These are phyloP conservation scores for Campylorhamphus procurvoides DNA, from an alignment of 2,113 vertebrate species.

Conservation along the genomic window DNA sequence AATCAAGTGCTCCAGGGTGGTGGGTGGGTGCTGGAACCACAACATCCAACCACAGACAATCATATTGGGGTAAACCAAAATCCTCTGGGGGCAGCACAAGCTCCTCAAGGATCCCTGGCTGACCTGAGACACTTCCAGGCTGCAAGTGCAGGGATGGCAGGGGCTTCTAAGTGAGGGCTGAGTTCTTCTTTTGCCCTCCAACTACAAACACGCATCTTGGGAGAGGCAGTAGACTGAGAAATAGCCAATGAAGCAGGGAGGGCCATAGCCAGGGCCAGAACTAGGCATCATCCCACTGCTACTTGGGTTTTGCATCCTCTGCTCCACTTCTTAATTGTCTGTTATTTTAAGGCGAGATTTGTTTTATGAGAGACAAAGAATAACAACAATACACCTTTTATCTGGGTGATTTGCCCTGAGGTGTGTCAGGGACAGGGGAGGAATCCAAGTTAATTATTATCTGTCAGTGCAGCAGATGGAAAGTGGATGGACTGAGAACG, in stretches of 20 bases:
- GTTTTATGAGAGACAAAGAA: not conserved
- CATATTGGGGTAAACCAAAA: not conserved
- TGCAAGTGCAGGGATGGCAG: not conserved
- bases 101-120: not conserved
- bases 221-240: not conserved
- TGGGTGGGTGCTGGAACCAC: not conserved
- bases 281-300: not conserved
- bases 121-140: not conserved
- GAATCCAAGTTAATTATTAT: slow-evolving; percentile 31
- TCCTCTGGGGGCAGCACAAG: not conserved
- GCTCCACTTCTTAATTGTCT: slow-evolving; percentile 6
- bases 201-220: accelerated
- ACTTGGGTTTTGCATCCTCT: not conserved
- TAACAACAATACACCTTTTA: not conserved
- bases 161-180: not conserved
- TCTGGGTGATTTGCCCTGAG: not conserved
- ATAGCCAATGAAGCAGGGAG: not conserved
- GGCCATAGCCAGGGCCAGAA: not conserved
- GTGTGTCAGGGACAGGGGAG: not conserved
- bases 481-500: not conserved
- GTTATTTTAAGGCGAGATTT: slow-evolving; percentile 1
- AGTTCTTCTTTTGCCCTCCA: not conserved
- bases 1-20: not conserved
- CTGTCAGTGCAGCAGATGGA: not conserved
- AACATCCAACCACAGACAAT: not conserved